Conservation (phyloP, 2,113 vertebrate genomes). For the Hystrix brachyura region DNA sequence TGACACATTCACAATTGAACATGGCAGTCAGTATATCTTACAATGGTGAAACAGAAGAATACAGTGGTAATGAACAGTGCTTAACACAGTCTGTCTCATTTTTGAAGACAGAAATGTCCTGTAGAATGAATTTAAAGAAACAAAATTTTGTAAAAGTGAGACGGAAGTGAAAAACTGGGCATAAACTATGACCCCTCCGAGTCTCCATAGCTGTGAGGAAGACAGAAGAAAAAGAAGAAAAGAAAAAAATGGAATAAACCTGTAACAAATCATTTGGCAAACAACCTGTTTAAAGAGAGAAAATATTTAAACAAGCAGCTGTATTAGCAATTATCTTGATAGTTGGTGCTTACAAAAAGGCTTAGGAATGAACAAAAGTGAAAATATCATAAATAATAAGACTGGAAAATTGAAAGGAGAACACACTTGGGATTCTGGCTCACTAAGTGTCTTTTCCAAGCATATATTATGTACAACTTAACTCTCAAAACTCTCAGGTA, state of each 20-base stretch:
- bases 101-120: conserved; percentile 74
- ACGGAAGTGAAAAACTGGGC: conserved; percentile 9
- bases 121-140: conserved; percentile 74
- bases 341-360: not conserved
- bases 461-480: not conserved
- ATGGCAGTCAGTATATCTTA: conserved; percentile 76
- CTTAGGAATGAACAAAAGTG: conserved; percentile 18
- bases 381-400: not conserved
- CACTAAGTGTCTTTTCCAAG: not conserved
- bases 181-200: conserved; percentile 58
- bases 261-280: not conserved
- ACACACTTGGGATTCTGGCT: not conserved
- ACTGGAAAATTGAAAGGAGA: not conserved
- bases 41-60: conserved; percentile 81
- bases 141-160: conserved; percentile 68
- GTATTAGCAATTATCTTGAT: not conserved
- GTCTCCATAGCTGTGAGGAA: conserved; percentile 25
- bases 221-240: not conserved
- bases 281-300: conserved; percentile 4
- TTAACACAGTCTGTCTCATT: conserved; percentile 75
- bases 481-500: not conserved
- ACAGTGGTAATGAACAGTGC: conserved; percentile 77
- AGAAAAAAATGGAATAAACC: not conserved
- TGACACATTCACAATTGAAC: conserved; percentile 78
- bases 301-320: not conserved